A percentile compares a stretch with the other conserved stretches of the same genome.
phyloP scores from a whole-genome alignment of 2,888 invertebrate species.

The Cryptops parisi region DNA sequence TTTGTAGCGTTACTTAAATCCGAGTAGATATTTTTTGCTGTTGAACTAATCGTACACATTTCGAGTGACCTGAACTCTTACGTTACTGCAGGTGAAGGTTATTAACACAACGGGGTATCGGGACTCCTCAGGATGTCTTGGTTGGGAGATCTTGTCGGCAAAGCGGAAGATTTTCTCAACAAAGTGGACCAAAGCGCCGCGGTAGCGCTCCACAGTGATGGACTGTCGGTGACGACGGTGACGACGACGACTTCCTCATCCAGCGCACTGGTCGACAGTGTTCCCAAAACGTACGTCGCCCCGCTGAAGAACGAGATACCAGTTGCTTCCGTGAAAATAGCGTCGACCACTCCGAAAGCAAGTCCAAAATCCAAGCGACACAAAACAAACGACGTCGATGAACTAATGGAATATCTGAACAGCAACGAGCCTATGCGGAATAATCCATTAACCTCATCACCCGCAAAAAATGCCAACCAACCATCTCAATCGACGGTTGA shows the following conservation, averaged over 20 bases:
- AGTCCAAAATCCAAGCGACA: not conserved
- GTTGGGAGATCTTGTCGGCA: constrained; percentile 56
- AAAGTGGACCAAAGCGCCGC: constrained; percentile 60
- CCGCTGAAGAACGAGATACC: not conserved
- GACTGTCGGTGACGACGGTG: constrained; percentile 10
- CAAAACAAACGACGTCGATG: constrained; percentile 29
- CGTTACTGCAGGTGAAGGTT: no score
- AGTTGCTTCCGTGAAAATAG: no score
- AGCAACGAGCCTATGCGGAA: constrained; percentile 23
- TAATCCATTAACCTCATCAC: no score
- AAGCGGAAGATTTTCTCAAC: constrained; percentile 57
- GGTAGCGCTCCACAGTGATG: constrained; percentile 37
- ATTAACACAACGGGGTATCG: no score
- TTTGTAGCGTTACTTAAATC: no score
- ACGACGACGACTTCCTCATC: constrained; percentile 8
- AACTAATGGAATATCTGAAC: constrained; percentile 35
- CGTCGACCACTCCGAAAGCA: not conserved
- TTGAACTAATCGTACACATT: no score
- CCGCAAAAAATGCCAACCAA: no score
- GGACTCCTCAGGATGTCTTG: constrained; percentile 55
- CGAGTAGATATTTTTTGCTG: no score
- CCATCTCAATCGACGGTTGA: no score
- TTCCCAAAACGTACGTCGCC: not conserved
- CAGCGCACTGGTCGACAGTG: not conserved
- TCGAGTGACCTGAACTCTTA: no score